A percentile compares a stretch with the other conserved stretches of the same genome.
These are phyloP conservation scores for Temnothorax curvispinosus DNA, from an alignment of 1,140 invertebrate genomes.

Conservation along the genomic window DNA sequence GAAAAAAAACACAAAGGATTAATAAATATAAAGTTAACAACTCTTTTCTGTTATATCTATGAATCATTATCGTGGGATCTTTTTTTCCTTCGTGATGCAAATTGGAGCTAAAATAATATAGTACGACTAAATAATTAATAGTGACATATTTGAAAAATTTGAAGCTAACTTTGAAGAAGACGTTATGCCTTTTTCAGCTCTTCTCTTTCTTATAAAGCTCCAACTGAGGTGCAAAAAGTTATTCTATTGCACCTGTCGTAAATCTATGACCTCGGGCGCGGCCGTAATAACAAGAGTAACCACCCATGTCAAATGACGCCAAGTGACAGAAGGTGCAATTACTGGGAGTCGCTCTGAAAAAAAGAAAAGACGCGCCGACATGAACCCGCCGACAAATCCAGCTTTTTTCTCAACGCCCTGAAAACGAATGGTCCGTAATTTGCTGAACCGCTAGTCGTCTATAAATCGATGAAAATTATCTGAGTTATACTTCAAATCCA, in stretches of 20 bases:
- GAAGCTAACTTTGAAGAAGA: neutral
- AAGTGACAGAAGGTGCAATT: slow-evolving; percentile 60
- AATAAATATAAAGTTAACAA: neutral
- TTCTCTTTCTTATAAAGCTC: neutral
- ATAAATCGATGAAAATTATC: slow-evolving; percentile 70
- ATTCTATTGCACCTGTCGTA: slow-evolving; percentile 26
- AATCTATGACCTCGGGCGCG: neutral
- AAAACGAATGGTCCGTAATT: slow-evolving; percentile 66
- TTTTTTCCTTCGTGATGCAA: neutral
- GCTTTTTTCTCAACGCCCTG: slow-evolving; percentile 35
- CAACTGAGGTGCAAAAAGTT: neutral
- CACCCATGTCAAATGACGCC: slow-evolving; percentile 44
- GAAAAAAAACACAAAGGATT: neutral
- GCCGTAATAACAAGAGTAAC: slow-evolving; percentile 44
- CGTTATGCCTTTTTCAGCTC: neutral
- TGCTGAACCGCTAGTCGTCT: slow-evolving; percentile 36
- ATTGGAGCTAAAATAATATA: neutral
- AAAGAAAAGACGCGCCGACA: neutral
- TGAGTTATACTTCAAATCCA: slow-evolving; percentile 50
- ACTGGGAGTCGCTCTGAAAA: slow-evolving; percentile 9
- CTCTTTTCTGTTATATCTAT: neutral
- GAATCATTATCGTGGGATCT: neutral
- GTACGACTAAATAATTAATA: neutral
- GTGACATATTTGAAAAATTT: neutral
- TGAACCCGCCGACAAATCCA: slow-evolving; percentile 39